Conservation (phyloP, 2,797 vertebrate genomes). For the Eulemur mongoz region DNA sequence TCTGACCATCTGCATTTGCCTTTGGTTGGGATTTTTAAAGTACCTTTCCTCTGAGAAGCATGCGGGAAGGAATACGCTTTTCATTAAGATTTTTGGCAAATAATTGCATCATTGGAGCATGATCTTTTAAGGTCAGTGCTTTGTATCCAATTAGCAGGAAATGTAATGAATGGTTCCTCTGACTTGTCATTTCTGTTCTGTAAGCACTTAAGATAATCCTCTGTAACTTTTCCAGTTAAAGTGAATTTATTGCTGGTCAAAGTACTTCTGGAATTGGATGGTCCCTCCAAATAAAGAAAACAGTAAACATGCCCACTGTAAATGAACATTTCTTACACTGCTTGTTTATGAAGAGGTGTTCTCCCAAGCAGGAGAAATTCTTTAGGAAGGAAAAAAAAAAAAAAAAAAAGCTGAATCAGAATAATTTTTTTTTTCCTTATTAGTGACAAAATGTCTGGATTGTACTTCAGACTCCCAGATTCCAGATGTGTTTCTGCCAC, state of each 20-base stretch:
- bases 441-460: background rate
- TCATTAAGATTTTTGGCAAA: slow-evolving; percentile 68
- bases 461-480: background rate
- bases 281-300: background rate
- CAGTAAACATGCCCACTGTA: background rate
- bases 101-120: slow-evolving; percentile 66
- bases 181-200: slow-evolving; percentile 57
- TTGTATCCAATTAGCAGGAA: slow-evolving; percentile 70
- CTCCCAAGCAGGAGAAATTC: background rate
- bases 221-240: slow-evolving; percentile 59
- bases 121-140: slow-evolving; percentile 66
- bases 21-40: slow-evolving; percentile 24
- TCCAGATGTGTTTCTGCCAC: background rate
- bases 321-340: background rate
- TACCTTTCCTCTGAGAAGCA: slow-evolving; percentile 33
- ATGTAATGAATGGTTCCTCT: slow-evolving; percentile 23
- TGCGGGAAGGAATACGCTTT: slow-evolving; percentile 40
- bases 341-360: background rate
- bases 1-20: background rate
- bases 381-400: background rate
- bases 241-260: slow-evolving; percentile 50
- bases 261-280: slow-evolving; percentile 40
- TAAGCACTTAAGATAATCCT: slow-evolving; percentile 64
- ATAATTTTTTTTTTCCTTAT: background rate
- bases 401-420: background rate